Percentiles rank a stretch among this genome's conserved stretches.
phyloP scores from a whole-genome alignment of 1,140 invertebrate genomes.

The Nasonia longicornis region DNA sequence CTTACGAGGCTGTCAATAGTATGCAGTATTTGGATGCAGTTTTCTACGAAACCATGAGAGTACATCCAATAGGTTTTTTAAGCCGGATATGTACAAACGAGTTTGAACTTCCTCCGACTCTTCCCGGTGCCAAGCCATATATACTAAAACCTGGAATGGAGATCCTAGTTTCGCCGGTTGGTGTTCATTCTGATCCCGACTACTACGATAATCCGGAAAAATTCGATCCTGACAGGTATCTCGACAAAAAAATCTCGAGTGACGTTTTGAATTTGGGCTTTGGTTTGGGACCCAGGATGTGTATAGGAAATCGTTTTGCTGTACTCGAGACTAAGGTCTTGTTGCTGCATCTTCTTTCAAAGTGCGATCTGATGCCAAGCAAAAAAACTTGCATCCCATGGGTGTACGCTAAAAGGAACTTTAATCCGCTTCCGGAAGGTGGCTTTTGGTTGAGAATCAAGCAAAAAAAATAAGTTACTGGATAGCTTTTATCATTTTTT shows the following conservation, averaged over 20 bases:
- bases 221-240: slow-evolving; percentile 72
- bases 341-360: slow-evolving; percentile 53
- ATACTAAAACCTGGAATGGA: slow-evolving; percentile 57
- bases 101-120: slow-evolving; percentile 51
- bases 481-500: not conserved
- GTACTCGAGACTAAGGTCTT: slow-evolving; percentile 55
- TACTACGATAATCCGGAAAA: slow-evolving; percentile 71
- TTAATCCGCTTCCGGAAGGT: slow-evolving; percentile 38
- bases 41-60: slow-evolving; percentile 48
- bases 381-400: slow-evolving; percentile 53
- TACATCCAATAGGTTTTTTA: slow-evolving; percentile 60
- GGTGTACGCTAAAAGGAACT: slow-evolving; percentile 8
- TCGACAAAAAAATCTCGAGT: slow-evolving; percentile 60
- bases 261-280: slow-evolving; percentile 61
- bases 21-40: slow-evolving; percentile 51
- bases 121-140: slow-evolving; percentile 60
- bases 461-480: not conserved
- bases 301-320: slow-evolving; percentile 64
- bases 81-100: slow-evolving; percentile 65
- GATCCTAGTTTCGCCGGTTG: slow-evolving; percentile 58
- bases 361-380: slow-evolving; percentile 49
- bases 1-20: slow-evolving; percentile 46
- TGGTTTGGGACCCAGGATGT: slow-evolving; percentile 65
- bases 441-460: slow-evolving; percentile 46
- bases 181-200: slow-evolving; percentile 68